Percentiles rank a stretch among this genome's conserved stretches.
Evolutionary conservation across 2,888 invertebrate species (phyloP).

Genomic region (Sclerodermus sp.): DNA sequence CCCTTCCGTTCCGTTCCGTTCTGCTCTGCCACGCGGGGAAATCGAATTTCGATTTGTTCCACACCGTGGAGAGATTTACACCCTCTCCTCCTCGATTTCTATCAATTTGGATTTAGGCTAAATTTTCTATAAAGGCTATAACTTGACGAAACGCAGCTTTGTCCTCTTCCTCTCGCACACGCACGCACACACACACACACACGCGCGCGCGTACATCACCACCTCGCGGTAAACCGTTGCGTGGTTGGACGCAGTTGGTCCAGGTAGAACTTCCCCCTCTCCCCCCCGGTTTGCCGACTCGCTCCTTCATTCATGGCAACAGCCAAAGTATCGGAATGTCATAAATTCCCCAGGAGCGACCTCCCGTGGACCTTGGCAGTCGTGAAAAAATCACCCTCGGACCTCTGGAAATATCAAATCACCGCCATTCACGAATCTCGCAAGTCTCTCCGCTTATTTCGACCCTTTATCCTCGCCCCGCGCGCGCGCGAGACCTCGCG

Average conservation of each 20-base stretch:
- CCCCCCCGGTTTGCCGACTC: neutral
- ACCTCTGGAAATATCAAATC: constrained; percentile 35
- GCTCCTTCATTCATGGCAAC: neutral
- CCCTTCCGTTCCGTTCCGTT: too few species aligned
- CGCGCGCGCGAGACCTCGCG: constrained; percentile 10
- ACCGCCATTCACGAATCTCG: constrained; percentile 27
- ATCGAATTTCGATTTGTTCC: too few species aligned
- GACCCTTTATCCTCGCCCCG: neutral
- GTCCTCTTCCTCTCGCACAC: too few species aligned
- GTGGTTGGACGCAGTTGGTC: constrained; percentile 1
- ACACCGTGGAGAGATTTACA: too few species aligned
- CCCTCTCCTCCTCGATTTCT: too few species aligned
- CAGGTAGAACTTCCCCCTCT: neutral
- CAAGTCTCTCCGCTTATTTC: constrained; percentile 5
- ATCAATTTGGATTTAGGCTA: too few species aligned
- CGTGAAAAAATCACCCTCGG: constrained; percentile 14
- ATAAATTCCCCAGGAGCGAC: constrained; percentile 34
- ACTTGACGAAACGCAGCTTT: too few species aligned
- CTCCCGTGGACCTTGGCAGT: constrained; percentile 20
- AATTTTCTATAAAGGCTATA: too few species aligned
- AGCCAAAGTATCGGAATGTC: constrained; percentile 38
- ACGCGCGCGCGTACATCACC: too few species aligned
- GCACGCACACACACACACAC: too few species aligned
- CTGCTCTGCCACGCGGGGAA: too few species aligned
- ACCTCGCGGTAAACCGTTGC: neutral